Base-by-base conservation (phyloP, 2,797 vertebrate species). In the Molossus alvarezi region DNA sequence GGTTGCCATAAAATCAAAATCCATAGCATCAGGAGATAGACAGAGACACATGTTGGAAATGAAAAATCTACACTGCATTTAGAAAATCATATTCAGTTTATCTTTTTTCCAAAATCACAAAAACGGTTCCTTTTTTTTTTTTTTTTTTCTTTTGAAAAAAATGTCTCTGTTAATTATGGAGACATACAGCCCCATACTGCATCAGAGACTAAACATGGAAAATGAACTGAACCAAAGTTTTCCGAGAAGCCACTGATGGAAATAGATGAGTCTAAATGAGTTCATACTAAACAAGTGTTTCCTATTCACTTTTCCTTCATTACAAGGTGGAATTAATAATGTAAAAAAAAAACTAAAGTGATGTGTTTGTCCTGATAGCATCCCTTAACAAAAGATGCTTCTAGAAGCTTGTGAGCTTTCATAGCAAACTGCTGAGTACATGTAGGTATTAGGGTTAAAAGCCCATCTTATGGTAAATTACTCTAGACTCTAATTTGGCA, bases 401-500 rank as follows among this genome's bases (percentile, higher is more conserved):
- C 92, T 87, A 48, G 48, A 41, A 97, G 96, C 96, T 88, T 69
- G 98, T 97, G 72, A 87, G 65, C 60, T 97, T 97, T 75, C 80
- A 83, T 76, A 97, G 33, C 2, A 82, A 82, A 93, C 71, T 27
- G 12, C 41, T 75, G 57, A 96, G 81, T 72, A 14, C 9, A 6
- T 76, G 92, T 90, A 87, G 51, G 93, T 93, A 92, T 77, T 97
- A 73, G 96, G 97, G 96, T 97, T 98, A 97, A 98, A 97, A 97
- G 95, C 97, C 76, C 93, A 91, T 97, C 95, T 97, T 96, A 87
- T 87, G 97, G 96, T 96, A 97, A 97, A 97, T 97, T 95, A 97
- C 90, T 76, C 94, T 75, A 91, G 92, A 95, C 84, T 97, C 96
- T 97, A 95, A 97, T 97, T 97, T 97, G 97, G 97, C 97, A 97